Percentiles rank a stretch among this genome's conserved stretches.
Conservation (phyloP, 1,140 invertebrate species). For the Asobara japonica region DNA sequence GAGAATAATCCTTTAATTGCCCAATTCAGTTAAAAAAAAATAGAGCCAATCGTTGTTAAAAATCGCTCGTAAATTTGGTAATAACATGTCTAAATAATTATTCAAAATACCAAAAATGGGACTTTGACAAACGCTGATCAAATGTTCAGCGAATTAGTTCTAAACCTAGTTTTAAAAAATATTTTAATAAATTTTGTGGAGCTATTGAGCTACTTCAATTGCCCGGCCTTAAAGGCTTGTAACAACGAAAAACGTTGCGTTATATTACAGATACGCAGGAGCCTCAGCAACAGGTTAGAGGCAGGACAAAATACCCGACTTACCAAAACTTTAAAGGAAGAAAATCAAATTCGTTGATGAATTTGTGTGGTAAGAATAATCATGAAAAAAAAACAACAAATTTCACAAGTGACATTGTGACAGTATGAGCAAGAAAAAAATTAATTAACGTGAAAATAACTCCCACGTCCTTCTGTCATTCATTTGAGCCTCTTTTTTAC, state of each 20-base stretch:
- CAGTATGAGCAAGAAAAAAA: neutral
- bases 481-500: no score
- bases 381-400: conserved; percentile 48
- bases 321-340: conserved; percentile 87
- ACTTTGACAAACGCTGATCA: no score
- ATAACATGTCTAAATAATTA: no score
- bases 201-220: no score
- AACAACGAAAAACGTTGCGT: conserved; percentile 66
- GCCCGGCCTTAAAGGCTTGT: conserved; percentile 52
- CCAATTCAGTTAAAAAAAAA: no score
- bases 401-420: neutral
- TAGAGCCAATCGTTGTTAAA: no score
- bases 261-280: conserved; percentile 75
- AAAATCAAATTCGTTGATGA: conserved; percentile 93
- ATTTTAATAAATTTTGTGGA: no score
- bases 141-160: no score
- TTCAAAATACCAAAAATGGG: no score
- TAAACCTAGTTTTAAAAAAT: no score
- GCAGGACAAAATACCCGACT: conserved; percentile 83
- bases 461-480: conserved; percentile 34
- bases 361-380: conserved; percentile 87
- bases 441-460: neutral
- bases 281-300: conserved; percentile 78
- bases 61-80: no score
- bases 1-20: no score